A percentile compares a stretch with the other conserved stretches of the same genome.
Evolutionary conservation across 1,140 invertebrate genomes (phyloP).

Genomic region (Caerostris extrusa): DNA sequence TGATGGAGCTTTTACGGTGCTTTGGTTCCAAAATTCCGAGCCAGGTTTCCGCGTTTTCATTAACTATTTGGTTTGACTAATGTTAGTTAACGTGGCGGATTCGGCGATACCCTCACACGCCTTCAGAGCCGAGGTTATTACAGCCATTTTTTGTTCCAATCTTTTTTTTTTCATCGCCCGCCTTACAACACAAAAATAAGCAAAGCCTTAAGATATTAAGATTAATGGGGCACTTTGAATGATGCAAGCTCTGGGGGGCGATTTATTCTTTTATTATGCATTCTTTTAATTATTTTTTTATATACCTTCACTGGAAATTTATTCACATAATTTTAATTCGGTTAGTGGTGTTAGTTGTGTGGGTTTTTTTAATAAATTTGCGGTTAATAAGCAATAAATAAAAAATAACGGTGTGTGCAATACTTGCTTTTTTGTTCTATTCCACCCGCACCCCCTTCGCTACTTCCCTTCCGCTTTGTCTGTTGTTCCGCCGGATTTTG

Average conservation of each 20-base stretch:
- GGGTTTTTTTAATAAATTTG: conserved; percentile 3
- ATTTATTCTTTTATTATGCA: conserved; percentile 63
- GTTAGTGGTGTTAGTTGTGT: conserved; percentile 16
- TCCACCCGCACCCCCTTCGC: too few species aligned
- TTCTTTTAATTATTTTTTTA: conserved; percentile 49
- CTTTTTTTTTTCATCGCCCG: neutral
- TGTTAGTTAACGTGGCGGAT: conserved; percentile 45
- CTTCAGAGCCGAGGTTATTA: conserved; percentile 36
- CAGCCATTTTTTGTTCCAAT: neutral
- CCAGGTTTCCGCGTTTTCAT: conserved; percentile 38
- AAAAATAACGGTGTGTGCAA: neutral
- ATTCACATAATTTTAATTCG: conserved; percentile 50
- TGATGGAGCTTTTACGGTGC: conserved; percentile 46
- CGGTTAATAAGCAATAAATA: neutral
- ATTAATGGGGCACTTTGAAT: conserved; percentile 48
- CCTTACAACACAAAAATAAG: conserved; percentile 20
- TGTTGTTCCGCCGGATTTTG: neutral
- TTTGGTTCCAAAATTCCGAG: conserved; percentile 46
- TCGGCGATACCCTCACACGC: neutral
- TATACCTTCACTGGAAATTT: conserved; percentile 5
- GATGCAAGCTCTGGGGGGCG: conserved; percentile 19
- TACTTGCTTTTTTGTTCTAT: neutral
- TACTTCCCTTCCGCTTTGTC: neutral
- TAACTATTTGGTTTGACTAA: conserved; percentile 39
- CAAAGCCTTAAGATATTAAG: conserved; percentile 51